A percentile compares a stretch with the other conserved stretches of the same genome.
These are phyloP conservation scores for Sinocyclocheilus grahami DNA, from an alignment of 2,113 vertebrate species.

Conservation along the genomic window DNA sequence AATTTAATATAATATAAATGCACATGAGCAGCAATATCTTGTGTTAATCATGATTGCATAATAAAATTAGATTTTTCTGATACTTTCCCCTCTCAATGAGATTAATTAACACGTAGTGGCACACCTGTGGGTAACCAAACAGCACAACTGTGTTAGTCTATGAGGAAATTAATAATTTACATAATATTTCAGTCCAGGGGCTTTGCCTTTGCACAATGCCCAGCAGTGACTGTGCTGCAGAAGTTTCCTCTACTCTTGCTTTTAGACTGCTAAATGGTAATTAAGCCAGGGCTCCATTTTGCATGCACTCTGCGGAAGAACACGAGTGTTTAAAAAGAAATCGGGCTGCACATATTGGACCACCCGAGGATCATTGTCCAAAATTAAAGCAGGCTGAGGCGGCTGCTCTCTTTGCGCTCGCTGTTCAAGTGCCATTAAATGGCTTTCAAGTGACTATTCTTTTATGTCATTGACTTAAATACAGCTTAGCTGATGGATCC, in stretches of 20 bases:
- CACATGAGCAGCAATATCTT: background rate
- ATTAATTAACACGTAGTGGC: slow-evolving; percentile 69
- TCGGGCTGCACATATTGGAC: slow-evolving; percentile 10
- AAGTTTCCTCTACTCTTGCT: slow-evolving; percentile 66
- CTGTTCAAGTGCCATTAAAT: background rate
- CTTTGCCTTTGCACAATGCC: slow-evolving; percentile 59
- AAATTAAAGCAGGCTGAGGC: slow-evolving; percentile 17
- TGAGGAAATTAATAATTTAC: slow-evolving; percentile 75
- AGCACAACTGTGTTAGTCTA: slow-evolving; percentile 67
- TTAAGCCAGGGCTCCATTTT: slow-evolving; percentile 65
- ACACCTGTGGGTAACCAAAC: slow-evolving; percentile 65
- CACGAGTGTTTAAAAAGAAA: slow-evolving; percentile 21
- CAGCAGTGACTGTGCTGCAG: slow-evolving; percentile 67
- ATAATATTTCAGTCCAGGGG: slow-evolving; percentile 70
- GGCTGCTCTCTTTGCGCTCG: background rate
- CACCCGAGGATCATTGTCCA: slow-evolving; percentile 36
- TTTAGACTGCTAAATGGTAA: slow-evolving; percentile 64
- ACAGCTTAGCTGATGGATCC: slow-evolving; percentile 15
- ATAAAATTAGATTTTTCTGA: background rate
- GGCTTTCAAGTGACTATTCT: slow-evolving; percentile 1
- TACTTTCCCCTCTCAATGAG: slow-evolving; percentile 46
- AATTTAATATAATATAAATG: background rate
- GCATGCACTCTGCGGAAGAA: slow-evolving; percentile 26
- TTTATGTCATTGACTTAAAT: slow-evolving; percentile 31
- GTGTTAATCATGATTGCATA: background rate